phyloP scores from a whole-genome alignment of 2,888 invertebrate species.

The Meteorus colon region DNA sequence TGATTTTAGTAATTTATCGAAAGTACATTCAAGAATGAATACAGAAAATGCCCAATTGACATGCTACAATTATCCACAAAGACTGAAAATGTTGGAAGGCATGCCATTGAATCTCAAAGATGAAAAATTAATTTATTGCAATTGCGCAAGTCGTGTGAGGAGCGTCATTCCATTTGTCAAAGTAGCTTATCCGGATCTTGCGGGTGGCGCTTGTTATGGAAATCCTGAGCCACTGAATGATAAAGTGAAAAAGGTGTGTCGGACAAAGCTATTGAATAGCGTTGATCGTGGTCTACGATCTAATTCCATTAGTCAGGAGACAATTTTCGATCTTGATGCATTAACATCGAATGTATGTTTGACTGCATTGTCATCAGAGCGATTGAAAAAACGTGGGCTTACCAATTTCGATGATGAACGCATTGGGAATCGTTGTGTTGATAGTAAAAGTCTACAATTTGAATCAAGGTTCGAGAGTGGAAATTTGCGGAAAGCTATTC shows the following conservation, averaged over 20 bases:
- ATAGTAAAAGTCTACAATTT: slow-evolving; percentile 78
- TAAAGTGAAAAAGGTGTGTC: slow-evolving; percentile 75
- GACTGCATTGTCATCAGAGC: slow-evolving; percentile 28
- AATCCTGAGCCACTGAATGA: slow-evolving; percentile 78
- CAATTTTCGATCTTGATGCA: slow-evolving; percentile 83
- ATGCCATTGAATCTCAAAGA: slow-evolving; percentile 17
- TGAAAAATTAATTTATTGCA: slow-evolving; percentile 73
- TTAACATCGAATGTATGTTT: slow-evolving; percentile 60
- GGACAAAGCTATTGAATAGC: slow-evolving; percentile 79
- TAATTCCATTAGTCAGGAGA: slow-evolving; percentile 77
- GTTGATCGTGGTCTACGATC: slow-evolving; percentile 81
- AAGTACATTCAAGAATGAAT: background rate
- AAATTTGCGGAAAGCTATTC: slow-evolving; percentile 87
- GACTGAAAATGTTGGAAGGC: slow-evolving; percentile 11
- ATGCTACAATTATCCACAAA: background rate
- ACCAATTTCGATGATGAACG: slow-evolving; percentile 64
- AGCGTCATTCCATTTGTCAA: slow-evolving; percentile 83
- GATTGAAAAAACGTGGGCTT: slow-evolving; percentile 49
- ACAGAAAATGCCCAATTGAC: background rate
- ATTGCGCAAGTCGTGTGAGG: slow-evolving; percentile 76
- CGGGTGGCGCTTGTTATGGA: slow-evolving; percentile 76
- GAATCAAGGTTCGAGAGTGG: slow-evolving; percentile 92
- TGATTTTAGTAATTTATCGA: slow-evolving; percentile 14
- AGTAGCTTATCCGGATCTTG: slow-evolving; percentile 84
- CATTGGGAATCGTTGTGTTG: slow-evolving; percentile 55